Conservation (phyloP, 1,140 invertebrate species). For the Conus betulinus region DNA sequence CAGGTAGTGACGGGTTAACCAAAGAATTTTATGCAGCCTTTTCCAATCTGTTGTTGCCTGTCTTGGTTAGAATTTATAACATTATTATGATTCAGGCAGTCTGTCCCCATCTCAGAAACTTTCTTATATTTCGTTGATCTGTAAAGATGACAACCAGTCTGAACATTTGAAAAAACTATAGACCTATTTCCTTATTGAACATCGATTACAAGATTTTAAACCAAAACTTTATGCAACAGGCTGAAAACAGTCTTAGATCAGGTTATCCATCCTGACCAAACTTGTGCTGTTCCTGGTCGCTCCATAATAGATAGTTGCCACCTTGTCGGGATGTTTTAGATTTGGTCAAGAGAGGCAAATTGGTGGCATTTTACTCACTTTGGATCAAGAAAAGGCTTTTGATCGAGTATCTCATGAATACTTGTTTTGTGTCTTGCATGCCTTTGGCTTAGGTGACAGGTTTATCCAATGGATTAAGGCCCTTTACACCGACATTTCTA, state of each 20-base stretch:
- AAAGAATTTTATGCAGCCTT: constrained; percentile 48
- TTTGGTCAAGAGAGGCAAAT: constrained; percentile 36
- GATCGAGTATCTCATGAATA: constrained; percentile 35
- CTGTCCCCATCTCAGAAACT: constrained; percentile 38
- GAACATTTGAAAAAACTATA: constrained; percentile 43
- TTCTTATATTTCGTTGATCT: constrained; percentile 43
- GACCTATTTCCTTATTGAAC: constrained; percentile 48
- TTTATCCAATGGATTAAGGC: constrained; percentile 42
- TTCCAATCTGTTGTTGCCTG: constrained; percentile 27
- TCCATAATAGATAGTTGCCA: constrained; percentile 46
- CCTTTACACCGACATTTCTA: constrained; percentile 19
- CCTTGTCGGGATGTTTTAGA: constrained; percentile 37
- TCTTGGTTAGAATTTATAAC: constrained; percentile 20
- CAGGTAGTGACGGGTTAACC: constrained; percentile 46
- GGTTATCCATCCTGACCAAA: constrained; percentile 42
- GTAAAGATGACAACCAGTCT: constrained; percentile 44
- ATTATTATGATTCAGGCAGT: constrained; percentile 3
- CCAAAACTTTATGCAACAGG: constrained; percentile 38
- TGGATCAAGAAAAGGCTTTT: constrained; percentile 44
- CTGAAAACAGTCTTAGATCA: constrained; percentile 1
- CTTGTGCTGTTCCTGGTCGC: constrained; percentile 35
- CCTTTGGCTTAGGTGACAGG: constrained; percentile 39
- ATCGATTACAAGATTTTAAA: constrained; percentile 42
- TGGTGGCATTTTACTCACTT: neutral
- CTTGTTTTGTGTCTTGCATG: constrained; percentile 20